These are phyloP conservation scores for Salvator merianae DNA, from an alignment of 2,113 vertebrate species.

Conservation along the genomic window DNA sequence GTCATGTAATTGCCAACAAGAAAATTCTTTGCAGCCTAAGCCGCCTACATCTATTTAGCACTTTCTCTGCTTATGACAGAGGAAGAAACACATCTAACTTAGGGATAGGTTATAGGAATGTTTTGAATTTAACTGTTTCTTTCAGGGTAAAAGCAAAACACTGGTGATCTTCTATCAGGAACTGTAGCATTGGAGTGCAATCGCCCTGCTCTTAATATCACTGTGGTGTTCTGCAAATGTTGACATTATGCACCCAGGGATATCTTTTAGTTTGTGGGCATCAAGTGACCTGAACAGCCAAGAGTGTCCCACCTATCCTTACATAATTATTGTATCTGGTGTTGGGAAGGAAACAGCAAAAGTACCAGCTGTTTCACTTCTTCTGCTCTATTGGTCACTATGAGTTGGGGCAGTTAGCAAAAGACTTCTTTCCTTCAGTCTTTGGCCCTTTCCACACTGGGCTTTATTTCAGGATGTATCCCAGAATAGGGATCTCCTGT, in stretches of 20 bases:
- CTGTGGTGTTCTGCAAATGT: not conserved
- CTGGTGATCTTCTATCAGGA: not conserved
- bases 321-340: not conserved
- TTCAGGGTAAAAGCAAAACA: constrained; percentile 30
- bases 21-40: constrained; percentile 50
- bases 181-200: not conserved
- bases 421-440: no score
- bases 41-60: constrained; percentile 43
- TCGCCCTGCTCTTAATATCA: not conserved
- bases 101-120: constrained; percentile 51
- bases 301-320: not conserved
- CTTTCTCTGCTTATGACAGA: constrained; percentile 44
- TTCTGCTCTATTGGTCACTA: no score
- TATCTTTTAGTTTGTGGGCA: not conserved
- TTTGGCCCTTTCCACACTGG: no score
- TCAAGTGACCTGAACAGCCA: not conserved
- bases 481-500: no score
- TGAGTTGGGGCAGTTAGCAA: no score
- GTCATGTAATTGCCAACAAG: constrained; percentile 37
- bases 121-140: constrained; percentile 52
- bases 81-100: constrained; percentile 44
- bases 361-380: no score
- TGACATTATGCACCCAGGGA: no score
- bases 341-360: no score
- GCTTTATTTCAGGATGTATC: no score